A percentile compares a stretch with the other conserved stretches of the same genome.
Conservation (phyloP, 1,140 invertebrate genomes). For the Epicauta chinensis region DNA sequence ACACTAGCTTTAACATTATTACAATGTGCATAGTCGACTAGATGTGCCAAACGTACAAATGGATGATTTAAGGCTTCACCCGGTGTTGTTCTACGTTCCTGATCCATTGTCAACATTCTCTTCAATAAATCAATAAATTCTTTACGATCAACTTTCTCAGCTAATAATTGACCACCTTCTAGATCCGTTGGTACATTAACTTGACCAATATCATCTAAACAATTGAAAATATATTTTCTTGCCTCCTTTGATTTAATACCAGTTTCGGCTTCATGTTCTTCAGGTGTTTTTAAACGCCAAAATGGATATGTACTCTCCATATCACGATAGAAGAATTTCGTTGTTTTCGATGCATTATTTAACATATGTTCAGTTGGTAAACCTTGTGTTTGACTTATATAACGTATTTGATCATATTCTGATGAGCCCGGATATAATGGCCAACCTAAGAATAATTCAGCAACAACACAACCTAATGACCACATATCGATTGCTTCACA, state of each 20-base stretch:
- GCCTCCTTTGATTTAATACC: conserved; percentile 99
- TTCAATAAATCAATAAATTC: conserved; percentile 97
- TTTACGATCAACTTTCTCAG: conserved; percentile 91
- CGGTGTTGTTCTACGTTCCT: conserved; percentile 91
- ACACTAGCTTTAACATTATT: conserved; percentile 93
- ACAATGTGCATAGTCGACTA: conserved; percentile 94
- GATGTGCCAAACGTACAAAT: conserved; percentile 87
- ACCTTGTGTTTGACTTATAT: conserved; percentile 81
- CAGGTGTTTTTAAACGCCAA: conserved; percentile 95
- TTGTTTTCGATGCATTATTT: conserved; percentile 97
- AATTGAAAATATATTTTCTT: conserved; percentile 99
- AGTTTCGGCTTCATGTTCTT: conserved; percentile 97
- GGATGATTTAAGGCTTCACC: conserved; percentile 92
- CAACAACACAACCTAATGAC: conserved; percentile 99
- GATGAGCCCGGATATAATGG: conserved; percentile 98
- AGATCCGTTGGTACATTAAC: conserved; percentile 96
- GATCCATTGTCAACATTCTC: conserved; percentile 96
- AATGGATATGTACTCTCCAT: conserved; percentile 95
- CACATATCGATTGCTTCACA: conserved; percentile 99
- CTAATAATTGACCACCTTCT: conserved; percentile 89
- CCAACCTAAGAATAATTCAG: conserved; percentile 99
- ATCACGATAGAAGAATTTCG: conserved; percentile 97
- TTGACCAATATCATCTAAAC: conserved; percentile 96
- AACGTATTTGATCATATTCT: conserved; percentile 98
- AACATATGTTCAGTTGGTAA: conserved; percentile 97